Evolutionary conservation across 2,113 vertebrate genomes (phyloP).

Genomic region (Oreochromis aureus): DNA sequence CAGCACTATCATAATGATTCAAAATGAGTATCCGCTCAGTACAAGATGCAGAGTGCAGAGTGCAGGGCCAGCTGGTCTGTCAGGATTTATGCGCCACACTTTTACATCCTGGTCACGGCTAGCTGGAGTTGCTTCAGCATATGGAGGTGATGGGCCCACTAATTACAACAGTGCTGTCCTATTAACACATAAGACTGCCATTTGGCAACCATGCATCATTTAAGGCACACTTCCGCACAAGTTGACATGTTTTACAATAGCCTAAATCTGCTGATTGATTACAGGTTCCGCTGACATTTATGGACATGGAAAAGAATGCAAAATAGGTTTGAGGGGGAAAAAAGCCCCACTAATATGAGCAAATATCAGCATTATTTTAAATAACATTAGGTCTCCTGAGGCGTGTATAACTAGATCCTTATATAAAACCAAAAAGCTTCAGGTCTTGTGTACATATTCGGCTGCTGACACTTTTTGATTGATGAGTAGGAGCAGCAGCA

Average conservation of each 20-base stretch:
- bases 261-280: constrained; percentile 30
- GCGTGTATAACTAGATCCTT: background rate
- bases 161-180: constrained; percentile 59
- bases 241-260: constrained; percentile 29
- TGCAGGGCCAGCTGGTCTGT: constrained; percentile 34
- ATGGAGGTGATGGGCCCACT: constrained; percentile 54
- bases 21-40: background rate
- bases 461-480: background rate
- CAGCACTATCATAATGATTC: background rate
- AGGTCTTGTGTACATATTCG: background rate
- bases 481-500: background rate
- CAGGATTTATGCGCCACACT: constrained; percentile 34
- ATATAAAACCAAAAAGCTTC: background rate
- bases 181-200: constrained; percentile 48
- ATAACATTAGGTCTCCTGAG: background rate
- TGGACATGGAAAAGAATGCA: constrained; percentile 4
- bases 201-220: constrained; percentile 55
- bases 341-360: constrained; percentile 8
- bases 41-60: constrained; percentile 7
- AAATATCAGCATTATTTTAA: constrained; percentile 1
- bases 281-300: constrained; percentile 29
- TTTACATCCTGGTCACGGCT: constrained; percentile 40
- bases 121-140: constrained; percentile 36
- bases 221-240: constrained; percentile 19
- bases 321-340: background rate